Conservation (phyloP, 1,140 invertebrate genomes). For the Zaprionus lachaisei region DNA sequence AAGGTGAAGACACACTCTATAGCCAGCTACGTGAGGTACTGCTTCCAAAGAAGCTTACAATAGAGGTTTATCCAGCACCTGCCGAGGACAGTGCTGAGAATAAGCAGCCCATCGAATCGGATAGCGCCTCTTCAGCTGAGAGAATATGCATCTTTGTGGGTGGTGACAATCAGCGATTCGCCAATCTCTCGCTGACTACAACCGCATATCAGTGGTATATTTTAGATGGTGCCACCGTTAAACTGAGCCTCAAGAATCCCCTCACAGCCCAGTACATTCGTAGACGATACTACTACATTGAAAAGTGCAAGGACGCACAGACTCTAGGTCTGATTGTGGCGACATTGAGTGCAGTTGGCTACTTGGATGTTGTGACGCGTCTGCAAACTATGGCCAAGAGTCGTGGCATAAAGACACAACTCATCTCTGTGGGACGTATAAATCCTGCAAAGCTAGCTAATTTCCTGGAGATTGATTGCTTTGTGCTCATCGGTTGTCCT, state of each 20-base stretch:
- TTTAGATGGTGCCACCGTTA: conserved; percentile 53
- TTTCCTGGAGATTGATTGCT: conserved; percentile 92
- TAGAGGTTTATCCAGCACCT: conserved; percentile 61
- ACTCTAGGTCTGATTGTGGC: conserved; percentile 95
- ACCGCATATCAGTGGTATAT: conserved; percentile 83
- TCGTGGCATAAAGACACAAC: conserved; percentile 93
- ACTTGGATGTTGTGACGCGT: conserved; percentile 90
- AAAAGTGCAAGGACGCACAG: conserved; percentile 94
- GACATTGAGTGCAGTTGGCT: conserved; percentile 93
- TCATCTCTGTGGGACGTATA: conserved; percentile 96
- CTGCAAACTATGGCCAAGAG: conserved; percentile 90
- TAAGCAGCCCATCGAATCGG: background rate
- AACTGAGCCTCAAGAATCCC: conserved; percentile 67
- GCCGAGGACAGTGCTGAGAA: conserved; percentile 32
- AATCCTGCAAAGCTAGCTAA: conserved; percentile 97
- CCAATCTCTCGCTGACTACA: conserved; percentile 86
- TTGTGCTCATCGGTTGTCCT: conserved; percentile 95
- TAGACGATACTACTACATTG: conserved; percentile 92
- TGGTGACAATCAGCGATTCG: conserved; percentile 85
- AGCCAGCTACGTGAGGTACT: conserved; percentile 47
- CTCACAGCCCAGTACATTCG: conserved; percentile 87
- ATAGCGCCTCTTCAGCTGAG: conserved; percentile 37
- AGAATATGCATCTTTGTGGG: conserved; percentile 85
- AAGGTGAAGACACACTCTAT: conserved; percentile 33
- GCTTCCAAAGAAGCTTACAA: conserved; percentile 42